These are phyloP conservation scores for Myathropa florea DNA, from an alignment of 2,888 invertebrate species.

Conservation along the genomic window DNA sequence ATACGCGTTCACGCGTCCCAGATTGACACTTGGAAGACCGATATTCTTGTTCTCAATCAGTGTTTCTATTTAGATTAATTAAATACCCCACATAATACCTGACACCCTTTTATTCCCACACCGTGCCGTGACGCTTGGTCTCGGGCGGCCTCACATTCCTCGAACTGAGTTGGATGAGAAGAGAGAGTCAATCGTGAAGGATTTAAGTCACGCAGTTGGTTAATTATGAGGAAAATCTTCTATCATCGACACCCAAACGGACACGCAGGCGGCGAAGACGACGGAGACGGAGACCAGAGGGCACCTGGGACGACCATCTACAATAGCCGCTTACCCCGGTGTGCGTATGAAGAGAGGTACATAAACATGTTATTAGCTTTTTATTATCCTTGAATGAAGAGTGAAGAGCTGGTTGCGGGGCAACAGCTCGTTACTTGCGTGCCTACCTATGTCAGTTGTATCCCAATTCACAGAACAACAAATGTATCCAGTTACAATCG, in stretches of 20 bases:
- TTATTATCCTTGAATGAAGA: constrained; percentile 57
- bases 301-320: constrained; percentile 43
- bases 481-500: constrained; percentile 80
- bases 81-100: constrained; percentile 64
- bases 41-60: constrained; percentile 68
- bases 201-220: constrained; percentile 63
- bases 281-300: not conserved
- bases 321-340: constrained; percentile 30
- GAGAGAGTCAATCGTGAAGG: constrained; percentile 42
- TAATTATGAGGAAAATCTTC: constrained; percentile 66
- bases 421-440: constrained; percentile 61
- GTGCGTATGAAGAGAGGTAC: constrained; percentile 23
- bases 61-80: constrained; percentile 70
- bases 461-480: constrained; percentile 60
- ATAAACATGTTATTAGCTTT: constrained; percentile 70
- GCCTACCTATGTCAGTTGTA: constrained; percentile 44
- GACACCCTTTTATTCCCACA: constrained; percentile 50
- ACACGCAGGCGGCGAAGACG: constrained; percentile 7
- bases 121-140: not conserved
- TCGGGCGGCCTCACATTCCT: not conserved
- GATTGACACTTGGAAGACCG: constrained; percentile 67
- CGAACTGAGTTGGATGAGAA: not conserved
- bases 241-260: constrained; percentile 29
- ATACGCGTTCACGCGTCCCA: constrained; percentile 67
- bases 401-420: constrained; percentile 59